These are phyloP conservation scores for Sebastes melanostomus DNA, from an alignment of 2,797 vertebrate species.

Conservation along the genomic window DNA sequence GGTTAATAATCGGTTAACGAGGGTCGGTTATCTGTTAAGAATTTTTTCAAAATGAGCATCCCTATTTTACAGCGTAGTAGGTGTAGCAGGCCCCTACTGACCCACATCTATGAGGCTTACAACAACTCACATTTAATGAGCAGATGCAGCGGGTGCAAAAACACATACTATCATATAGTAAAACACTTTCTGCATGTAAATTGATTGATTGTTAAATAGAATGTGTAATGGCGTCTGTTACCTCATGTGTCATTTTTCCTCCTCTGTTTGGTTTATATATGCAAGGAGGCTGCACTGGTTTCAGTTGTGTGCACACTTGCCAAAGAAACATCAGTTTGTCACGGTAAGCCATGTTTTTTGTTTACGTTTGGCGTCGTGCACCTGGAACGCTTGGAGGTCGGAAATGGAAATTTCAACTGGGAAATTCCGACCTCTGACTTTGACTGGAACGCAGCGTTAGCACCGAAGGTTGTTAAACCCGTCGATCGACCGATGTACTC, in stretches of 20 bases:
- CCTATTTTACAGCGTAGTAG: too few species aligned
- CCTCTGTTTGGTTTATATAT: neutral
- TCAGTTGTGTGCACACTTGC: neutral
- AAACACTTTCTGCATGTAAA: neutral
- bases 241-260: neutral
- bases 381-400: neutral
- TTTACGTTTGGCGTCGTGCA: neutral
- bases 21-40: too few species aligned
- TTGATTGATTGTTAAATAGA: neutral
- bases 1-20: too few species aligned
- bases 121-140: too few species aligned
- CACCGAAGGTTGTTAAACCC: neutral
- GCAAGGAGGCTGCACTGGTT: neutral
- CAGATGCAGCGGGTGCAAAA: too few species aligned
- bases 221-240: neutral
- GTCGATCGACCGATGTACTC: neutral
- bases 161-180: too few species aligned
- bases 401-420: neutral
- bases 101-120: too few species aligned
- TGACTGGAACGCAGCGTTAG: neutral
- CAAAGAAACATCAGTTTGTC: neutral
- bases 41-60: too few species aligned
- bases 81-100: too few species aligned
- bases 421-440: neutral
- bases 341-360: neutral